Conservation (phyloP, 2,888 invertebrate genomes). For the Pollenia amentaria region DNA sequence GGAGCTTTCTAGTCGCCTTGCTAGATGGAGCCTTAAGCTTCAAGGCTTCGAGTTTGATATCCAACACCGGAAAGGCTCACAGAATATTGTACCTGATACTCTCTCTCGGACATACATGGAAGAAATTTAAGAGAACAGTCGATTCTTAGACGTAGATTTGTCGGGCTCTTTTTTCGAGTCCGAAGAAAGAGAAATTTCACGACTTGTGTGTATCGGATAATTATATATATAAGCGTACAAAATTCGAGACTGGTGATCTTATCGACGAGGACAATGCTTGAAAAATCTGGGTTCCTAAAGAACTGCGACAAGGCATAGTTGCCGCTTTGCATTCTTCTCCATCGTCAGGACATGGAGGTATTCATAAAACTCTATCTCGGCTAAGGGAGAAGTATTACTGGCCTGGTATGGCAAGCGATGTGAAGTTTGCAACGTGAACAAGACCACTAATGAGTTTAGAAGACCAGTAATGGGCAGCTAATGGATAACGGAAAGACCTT, state of each 20-base stretch:
- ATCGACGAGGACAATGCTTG: neutral
- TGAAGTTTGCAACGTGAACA: too few species aligned
- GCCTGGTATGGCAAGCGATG: too few species aligned
- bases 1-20: too few species aligned
- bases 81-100: slow-evolving; percentile 59
- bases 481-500: too few species aligned
- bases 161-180: neutral
- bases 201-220: slow-evolving; percentile 15
- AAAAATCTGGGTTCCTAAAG: slow-evolving; percentile 29
- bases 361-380: too few species aligned
- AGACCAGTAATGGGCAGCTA: too few species aligned
- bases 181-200: neutral
- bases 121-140: neutral
- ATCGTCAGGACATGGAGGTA: too few species aligned
- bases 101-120: slow-evolving; percentile 36
- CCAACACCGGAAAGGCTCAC: slow-evolving; percentile 45
- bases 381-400: too few species aligned
- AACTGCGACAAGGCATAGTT: too few species aligned
- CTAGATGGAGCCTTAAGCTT: too few species aligned
- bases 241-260: neutral
- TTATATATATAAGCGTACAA: slow-evolving; percentile 10
- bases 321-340: too few species aligned
- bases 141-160: neutral
- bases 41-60: slow-evolving; percentile 51
- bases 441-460: too few species aligned